phyloP scores from a whole-genome alignment of 2,113 vertebrate species.

The Turnix velox region DNA sequence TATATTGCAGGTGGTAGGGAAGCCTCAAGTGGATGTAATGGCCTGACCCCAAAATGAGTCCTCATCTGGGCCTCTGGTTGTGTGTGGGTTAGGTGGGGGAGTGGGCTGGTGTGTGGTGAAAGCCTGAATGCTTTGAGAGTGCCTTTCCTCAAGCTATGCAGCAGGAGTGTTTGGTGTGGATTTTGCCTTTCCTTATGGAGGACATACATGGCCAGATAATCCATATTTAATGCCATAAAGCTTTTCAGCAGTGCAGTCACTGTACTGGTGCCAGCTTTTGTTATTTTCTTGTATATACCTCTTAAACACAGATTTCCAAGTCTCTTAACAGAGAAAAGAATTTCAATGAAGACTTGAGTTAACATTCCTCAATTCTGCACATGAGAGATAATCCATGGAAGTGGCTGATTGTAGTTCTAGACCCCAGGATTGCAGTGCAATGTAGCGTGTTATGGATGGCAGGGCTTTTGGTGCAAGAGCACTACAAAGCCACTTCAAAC shows the following conservation, averaged over 20 bases:
- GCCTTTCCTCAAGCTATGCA: no score
- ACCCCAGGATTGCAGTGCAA: not conserved
- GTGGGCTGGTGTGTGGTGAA: not conserved
- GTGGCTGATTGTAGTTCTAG: not conserved
- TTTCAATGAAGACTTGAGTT: not conserved
- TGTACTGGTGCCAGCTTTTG: not conserved
- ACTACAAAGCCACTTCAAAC: not conserved
- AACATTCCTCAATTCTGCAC: not conserved
- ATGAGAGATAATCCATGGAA: not conserved
- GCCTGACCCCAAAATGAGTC: no score
- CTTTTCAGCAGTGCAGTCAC: not conserved
- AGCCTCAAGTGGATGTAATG: accelerated
- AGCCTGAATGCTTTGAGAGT: accelerated
- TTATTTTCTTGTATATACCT: not conserved
- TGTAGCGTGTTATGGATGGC: not conserved
- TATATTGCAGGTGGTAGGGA: not conserved
- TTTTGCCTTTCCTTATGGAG: not conserved
- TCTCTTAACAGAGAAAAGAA: not conserved
- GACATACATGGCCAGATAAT: accelerated
- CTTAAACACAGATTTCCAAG: not conserved
- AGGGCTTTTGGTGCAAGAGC: not conserved
- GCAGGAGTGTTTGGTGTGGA: not conserved
- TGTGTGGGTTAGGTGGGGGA: not conserved
- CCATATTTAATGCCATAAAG: not conserved
- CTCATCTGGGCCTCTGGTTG: not conserved